These are phyloP conservation scores for Lytechinus pictus DNA, from an alignment of 35 echinoderm and acorn worm species.

Conservation along the genomic window DNA sequence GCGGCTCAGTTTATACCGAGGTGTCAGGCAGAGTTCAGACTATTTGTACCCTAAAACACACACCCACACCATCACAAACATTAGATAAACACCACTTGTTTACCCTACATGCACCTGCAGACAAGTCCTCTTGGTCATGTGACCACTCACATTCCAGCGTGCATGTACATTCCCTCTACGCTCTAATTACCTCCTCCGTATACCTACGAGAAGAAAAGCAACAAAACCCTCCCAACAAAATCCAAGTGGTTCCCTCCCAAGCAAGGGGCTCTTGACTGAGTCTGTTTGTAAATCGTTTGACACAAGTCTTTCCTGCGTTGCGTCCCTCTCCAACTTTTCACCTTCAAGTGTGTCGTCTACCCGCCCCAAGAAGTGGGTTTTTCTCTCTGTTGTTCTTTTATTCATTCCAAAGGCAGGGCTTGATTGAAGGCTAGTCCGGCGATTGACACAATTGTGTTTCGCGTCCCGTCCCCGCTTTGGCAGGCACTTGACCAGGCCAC, in stretches of 20 bases:
- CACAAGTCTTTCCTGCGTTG: background rate
- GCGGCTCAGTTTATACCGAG: too few relatives aligned
- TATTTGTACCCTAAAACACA: too few relatives aligned
- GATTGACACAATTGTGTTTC: slow-evolving; percentile 18
- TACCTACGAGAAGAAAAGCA: background rate
- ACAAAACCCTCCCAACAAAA: background rate
- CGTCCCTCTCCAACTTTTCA: slow-evolving; percentile 8
- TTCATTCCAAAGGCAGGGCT: background rate
- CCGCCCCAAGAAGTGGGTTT: background rate
- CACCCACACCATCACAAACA: background rate
- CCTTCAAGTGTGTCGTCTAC: background rate
- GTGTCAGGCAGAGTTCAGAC: too few relatives aligned
- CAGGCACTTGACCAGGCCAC: background rate
- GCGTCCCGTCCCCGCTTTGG: background rate
- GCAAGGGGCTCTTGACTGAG: background rate
- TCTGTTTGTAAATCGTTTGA: slow-evolving; percentile 3
- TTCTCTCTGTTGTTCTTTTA: background rate
- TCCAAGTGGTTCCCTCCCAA: background rate
- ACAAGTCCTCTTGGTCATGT: background rate
- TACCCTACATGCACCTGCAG: background rate
- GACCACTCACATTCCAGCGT: background rate
- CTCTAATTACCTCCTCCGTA: background rate
- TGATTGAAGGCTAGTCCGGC: background rate
- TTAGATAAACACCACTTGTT: background rate
- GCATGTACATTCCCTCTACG: background rate